These are phyloP conservation scores for Tolmerus cingulatus DNA, from an alignment of 2,888 invertebrate species.

Conservation along the genomic window DNA sequence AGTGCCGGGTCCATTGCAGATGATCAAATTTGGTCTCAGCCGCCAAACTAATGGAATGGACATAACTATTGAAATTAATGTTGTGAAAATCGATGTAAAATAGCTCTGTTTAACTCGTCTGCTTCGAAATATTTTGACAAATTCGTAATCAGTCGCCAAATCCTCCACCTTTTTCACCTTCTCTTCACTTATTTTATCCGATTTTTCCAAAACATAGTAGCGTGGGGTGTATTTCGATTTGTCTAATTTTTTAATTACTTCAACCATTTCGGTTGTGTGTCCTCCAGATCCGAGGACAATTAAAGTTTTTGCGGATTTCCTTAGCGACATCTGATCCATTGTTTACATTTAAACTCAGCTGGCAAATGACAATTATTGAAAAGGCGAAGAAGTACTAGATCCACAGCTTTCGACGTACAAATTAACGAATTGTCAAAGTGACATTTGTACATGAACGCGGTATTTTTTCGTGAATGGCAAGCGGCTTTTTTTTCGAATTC, in stretches of 20 bases:
- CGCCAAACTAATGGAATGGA: constrained; percentile 74
- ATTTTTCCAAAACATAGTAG: constrained; percentile 79
- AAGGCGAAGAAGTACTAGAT: not conserved
- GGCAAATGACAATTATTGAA: not conserved
- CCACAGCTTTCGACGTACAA: not conserved
- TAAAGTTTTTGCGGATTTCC: constrained; percentile 46
- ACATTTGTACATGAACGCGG: not conserved
- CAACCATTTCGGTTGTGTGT: constrained; percentile 94
- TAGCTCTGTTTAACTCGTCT: constrained; percentile 89
- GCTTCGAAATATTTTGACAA: constrained; percentile 76
- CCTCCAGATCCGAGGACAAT: constrained; percentile 63
- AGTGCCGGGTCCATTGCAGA: constrained; percentile 97
- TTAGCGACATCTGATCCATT: not conserved
- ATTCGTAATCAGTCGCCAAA: constrained; percentile 49
- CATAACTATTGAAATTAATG: constrained; percentile 74
- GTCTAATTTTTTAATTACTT: constrained; percentile 72
- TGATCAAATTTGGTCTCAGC: constrained; percentile 79
- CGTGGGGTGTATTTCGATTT: constrained; percentile 74
- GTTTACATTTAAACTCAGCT: not conserved
- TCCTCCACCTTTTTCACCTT: constrained; percentile 70
- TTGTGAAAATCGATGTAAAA: constrained; percentile 79
- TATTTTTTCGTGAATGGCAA: not conserved
- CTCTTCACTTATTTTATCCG: constrained; percentile 77
- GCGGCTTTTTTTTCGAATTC: not conserved
- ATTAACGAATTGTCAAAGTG: not conserved